phyloP scores from a whole-genome alignment of 2,797 vertebrate species.

The Chaenodraco wilsoni region DNA sequence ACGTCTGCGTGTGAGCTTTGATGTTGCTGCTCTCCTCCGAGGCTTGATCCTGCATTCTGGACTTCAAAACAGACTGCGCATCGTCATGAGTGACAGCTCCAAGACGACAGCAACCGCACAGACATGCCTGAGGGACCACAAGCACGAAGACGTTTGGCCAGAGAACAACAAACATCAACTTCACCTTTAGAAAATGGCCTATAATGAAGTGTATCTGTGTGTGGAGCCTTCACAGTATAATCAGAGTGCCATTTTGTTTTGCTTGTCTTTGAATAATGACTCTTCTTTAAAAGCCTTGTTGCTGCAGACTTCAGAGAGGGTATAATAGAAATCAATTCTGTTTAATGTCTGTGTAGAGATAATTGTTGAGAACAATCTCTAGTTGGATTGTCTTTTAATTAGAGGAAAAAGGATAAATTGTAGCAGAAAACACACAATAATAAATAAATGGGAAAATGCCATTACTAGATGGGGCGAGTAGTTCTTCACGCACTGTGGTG shows the following conservation, averaged over 20 bases:
- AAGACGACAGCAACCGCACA: conserved; percentile 89
- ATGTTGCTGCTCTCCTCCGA: conserved; percentile 90
- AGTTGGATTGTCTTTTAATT: conserved; percentile 19
- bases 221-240: background rate
- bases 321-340: background rate
- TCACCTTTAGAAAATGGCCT: conserved; percentile 32
- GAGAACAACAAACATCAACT: conserved; percentile 32
- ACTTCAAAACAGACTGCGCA: conserved; percentile 90
- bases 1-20: conserved; percentile 80
- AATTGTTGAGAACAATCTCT: conserved; percentile 6
- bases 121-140: conserved; percentile 86
- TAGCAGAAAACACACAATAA: conserved; percentile 6
- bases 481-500: conserved; percentile 3
- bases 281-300: conserved; percentile 14
- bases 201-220: conserved; percentile 26
- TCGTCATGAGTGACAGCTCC: conserved; percentile 85
- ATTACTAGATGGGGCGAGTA: conserved; percentile 5
- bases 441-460: background rate
- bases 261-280: conserved; percentile 30
- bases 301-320: background rate
- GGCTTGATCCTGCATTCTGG: conserved; percentile 89
- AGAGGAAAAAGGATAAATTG: background rate
- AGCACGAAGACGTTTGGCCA: conserved; percentile 41
- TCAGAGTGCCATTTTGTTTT: conserved; percentile 24
- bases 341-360: background rate